Evolutionary conservation across 2,888 invertebrate genomes (phyloP).

Genomic region (Xiphydria camelus): DNA sequence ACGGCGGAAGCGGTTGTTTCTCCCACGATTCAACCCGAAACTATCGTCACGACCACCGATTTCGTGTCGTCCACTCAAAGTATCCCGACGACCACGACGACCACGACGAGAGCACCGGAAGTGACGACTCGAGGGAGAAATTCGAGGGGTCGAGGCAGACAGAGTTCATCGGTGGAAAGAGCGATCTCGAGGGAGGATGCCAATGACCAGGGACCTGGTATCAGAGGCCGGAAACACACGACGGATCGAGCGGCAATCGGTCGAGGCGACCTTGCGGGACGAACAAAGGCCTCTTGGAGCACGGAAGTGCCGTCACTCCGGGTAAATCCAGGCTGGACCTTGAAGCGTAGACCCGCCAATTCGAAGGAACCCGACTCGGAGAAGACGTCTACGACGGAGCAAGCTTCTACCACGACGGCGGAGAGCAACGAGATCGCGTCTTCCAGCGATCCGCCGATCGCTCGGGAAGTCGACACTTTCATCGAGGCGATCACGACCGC

Average conservation of each 20-base stretch:
- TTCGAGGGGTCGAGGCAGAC: background rate
- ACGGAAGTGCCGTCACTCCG: conserved; percentile 2
- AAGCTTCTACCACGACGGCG: conserved; percentile 4
- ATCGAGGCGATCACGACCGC: conserved; percentile 15
- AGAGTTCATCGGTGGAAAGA: conserved; percentile 11
- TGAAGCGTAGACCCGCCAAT: conserved; percentile 40
- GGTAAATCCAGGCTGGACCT: conserved; percentile 47
- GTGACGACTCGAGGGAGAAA: conserved; percentile 7
- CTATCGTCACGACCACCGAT: background rate
- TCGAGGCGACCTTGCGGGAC: background rate
- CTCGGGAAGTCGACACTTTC: conserved; percentile 8
- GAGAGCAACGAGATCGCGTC: conserved; percentile 36
- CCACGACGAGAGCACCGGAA: conserved; percentile 7
- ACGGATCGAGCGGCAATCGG: conserved; percentile 2
- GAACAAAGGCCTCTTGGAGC: background rate
- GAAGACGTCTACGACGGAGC: conserved; percentile 7
- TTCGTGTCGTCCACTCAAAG: background rate
- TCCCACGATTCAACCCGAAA: no score
- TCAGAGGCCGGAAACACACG: conserved; percentile 41
- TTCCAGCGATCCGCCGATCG: conserved; percentile 15
- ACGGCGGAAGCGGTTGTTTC: background rate
- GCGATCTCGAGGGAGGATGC: conserved; percentile 39
- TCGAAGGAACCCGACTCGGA: conserved; percentile 14
- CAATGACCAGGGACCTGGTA: conserved; percentile 48
- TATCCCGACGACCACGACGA: background rate